Percentiles rank a stretch among this genome's conserved stretches.
Evolutionary conservation across 2,888 invertebrate genomes (phyloP).

Genomic region (Argyresthia goedartella): DNA sequence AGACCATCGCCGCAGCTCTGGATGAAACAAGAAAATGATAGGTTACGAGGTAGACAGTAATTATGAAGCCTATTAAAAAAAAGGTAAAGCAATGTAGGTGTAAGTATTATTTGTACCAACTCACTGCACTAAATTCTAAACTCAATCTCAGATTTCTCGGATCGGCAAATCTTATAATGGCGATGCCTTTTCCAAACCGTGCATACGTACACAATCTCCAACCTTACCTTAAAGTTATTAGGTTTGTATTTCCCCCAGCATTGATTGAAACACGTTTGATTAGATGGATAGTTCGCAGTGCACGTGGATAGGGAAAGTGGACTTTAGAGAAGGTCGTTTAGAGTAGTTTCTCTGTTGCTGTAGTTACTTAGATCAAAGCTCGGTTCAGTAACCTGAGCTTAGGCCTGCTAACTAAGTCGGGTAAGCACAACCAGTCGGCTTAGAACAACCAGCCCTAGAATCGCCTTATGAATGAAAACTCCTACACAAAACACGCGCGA

Average conservation of each 20-base stretch:
- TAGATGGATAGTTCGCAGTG: constrained; percentile 33
- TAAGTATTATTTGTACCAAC: too few relatives aligned
- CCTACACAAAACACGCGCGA: too few relatives aligned
- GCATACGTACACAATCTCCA: constrained; percentile 14
- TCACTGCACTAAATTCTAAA: constrained; percentile 17
- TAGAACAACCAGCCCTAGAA: too few relatives aligned
- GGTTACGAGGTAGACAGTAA: too few relatives aligned
- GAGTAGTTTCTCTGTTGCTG: constrained; percentile 16
- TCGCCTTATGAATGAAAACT: too few relatives aligned
- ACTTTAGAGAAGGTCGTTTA: constrained; percentile 13
- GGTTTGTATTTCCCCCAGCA: constrained; percentile 12
- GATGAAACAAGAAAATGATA: too few relatives aligned
- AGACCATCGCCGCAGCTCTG: too few relatives aligned
- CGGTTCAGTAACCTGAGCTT: constrained; percentile 41
- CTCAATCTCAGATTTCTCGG: constrained; percentile 24
- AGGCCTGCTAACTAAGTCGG: background rate
- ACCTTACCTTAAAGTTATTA: constrained; percentile 14
- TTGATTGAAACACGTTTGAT: constrained; percentile 41
- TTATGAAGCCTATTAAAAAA: too few relatives aligned
- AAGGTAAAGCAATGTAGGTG: too few relatives aligned
- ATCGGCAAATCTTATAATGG: constrained; percentile 43
- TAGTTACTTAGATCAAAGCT: constrained; percentile 30
- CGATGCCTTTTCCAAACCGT: constrained; percentile 34
- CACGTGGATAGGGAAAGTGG: constrained; percentile 10
- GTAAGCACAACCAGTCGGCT: too few relatives aligned